A percentile compares a stretch with the other conserved stretches of the same genome.
Evolutionary conservation across 1,140 invertebrate genomes (phyloP).

Genomic region (Drosophila jambulina): DNA sequence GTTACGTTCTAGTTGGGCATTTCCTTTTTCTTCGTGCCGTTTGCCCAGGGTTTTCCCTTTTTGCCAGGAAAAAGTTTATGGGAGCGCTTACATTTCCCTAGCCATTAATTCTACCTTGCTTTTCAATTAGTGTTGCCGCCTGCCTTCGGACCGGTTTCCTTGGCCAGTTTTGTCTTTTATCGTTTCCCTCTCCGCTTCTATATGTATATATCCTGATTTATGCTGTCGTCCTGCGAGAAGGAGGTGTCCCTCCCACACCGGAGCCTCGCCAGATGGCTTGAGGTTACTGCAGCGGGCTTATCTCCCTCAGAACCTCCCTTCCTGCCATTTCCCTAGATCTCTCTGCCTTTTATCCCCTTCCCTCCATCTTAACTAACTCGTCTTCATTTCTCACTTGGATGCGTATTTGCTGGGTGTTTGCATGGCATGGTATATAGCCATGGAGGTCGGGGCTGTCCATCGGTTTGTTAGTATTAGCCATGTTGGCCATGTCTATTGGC

Average conservation of each 20-base stretch:
- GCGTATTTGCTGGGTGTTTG: slow-evolving; percentile 68
- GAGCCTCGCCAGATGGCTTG: slow-evolving; percentile 57
- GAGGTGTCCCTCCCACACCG: slow-evolving; percentile 15
- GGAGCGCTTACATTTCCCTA: slow-evolving; percentile 69
- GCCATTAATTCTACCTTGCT: slow-evolving; percentile 80
- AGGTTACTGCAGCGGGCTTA: slow-evolving; percentile 57
- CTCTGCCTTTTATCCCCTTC: not conserved
- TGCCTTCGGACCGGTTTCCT: slow-evolving; percentile 44
- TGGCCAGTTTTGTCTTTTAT: slow-evolving; percentile 43
- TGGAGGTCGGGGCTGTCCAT: slow-evolving; percentile 24
- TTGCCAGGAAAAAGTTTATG: slow-evolving; percentile 42
- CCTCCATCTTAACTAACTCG: slow-evolving; percentile 72
- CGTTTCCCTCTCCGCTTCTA: slow-evolving; percentile 5
- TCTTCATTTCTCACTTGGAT: slow-evolving; percentile 83
- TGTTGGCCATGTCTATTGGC: slow-evolving; percentile 73
- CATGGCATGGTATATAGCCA: slow-evolving; percentile 12
- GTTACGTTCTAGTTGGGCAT: slow-evolving; percentile 71
- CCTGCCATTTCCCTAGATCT: not conserved
- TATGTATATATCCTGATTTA: slow-evolving; percentile 67
- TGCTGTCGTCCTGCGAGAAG: slow-evolving; percentile 45
- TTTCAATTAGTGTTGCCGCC: slow-evolving; percentile 76
- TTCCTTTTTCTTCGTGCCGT: slow-evolving; percentile 45
- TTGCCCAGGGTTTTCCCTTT: slow-evolving; percentile 24
- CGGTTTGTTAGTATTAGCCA: slow-evolving; percentile 48
- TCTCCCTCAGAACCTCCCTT: slow-evolving; percentile 32